These are phyloP conservation scores for Neomorphus geoffroyi DNA, from an alignment of 2,797 vertebrate species.

Conservation along the genomic window DNA sequence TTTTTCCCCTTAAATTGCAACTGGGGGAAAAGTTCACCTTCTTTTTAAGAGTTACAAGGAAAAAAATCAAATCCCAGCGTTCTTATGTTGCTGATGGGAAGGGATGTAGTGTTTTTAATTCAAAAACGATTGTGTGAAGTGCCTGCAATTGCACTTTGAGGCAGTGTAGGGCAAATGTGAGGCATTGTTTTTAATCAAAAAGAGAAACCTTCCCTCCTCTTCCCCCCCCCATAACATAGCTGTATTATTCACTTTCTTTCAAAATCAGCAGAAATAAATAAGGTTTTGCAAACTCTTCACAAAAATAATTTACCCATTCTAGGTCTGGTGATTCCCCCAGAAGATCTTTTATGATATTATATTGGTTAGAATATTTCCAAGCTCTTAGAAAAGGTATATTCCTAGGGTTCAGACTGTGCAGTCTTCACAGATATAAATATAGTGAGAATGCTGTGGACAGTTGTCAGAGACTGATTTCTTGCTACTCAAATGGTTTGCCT, in stretches of 20 bases:
- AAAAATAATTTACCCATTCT: neutral
- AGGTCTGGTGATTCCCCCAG: neutral
- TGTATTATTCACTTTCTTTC: neutral
- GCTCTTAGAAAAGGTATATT: neutral
- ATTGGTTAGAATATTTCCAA: neutral
- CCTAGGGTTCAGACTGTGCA: neutral
- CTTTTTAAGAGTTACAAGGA: neutral
- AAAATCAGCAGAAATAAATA: neutral
- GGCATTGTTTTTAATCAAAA: neutral
- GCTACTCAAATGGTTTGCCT: too few species aligned
- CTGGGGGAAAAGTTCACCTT: neutral
- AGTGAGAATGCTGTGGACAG: neutral
- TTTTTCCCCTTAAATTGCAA: neutral
- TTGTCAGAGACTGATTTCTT: too few species aligned
- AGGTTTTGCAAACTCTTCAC: neutral
- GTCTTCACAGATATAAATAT: neutral
- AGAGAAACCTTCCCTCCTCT: neutral
- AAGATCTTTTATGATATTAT: neutral
- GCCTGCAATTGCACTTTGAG: neutral
- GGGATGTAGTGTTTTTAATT: neutral
- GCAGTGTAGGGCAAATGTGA: neutral
- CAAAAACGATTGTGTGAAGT: neutral
- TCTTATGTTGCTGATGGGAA: neutral
- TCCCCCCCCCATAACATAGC: neutral
- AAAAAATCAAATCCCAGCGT: neutral